phyloP scores from a whole-genome alignment of 2,888 invertebrate genomes.

The Eupsilia transversa region DNA sequence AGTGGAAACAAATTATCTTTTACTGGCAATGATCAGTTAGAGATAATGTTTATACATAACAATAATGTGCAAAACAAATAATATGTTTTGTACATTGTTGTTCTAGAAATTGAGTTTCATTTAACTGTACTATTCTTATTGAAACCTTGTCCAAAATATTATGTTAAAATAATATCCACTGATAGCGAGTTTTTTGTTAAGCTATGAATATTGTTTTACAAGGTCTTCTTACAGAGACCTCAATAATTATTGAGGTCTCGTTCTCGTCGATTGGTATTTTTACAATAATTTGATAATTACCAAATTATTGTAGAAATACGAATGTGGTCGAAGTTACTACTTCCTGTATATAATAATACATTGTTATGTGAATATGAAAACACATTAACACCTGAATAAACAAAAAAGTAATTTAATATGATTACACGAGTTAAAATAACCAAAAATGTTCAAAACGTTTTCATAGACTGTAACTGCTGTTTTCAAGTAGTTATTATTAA shows the following conservation, averaged over 20 bases:
- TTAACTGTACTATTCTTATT: not conserved
- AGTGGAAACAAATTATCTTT: slow-evolving; percentile 13
- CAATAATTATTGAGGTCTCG: too few species aligned
- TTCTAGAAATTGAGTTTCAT: not conserved
- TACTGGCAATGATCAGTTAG: not conserved
- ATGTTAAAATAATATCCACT: not conserved
- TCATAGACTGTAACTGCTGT: not conserved
- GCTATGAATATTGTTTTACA: not conserved
- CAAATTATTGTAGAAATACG: not conserved
- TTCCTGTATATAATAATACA: not conserved
- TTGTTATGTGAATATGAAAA: not conserved
- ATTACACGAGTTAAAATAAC: not conserved
- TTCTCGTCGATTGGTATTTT: too few species aligned
- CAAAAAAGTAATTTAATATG: slow-evolving; percentile 5
- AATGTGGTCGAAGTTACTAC: not conserved
- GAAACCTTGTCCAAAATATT: not conserved
- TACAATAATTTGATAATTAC: too few species aligned
- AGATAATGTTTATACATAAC: not conserved
- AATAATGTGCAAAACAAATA: too few species aligned
- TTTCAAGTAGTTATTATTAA: not conserved
- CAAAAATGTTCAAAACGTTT: slow-evolving; percentile 18
- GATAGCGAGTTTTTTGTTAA: not conserved
- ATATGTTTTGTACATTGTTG: too few species aligned
- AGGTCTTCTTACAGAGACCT: not conserved
- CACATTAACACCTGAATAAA: slow-evolving; percentile 8